Conservation (phyloP, 1,140 invertebrate species). For the Rhopalosiphum padi region DNA sequence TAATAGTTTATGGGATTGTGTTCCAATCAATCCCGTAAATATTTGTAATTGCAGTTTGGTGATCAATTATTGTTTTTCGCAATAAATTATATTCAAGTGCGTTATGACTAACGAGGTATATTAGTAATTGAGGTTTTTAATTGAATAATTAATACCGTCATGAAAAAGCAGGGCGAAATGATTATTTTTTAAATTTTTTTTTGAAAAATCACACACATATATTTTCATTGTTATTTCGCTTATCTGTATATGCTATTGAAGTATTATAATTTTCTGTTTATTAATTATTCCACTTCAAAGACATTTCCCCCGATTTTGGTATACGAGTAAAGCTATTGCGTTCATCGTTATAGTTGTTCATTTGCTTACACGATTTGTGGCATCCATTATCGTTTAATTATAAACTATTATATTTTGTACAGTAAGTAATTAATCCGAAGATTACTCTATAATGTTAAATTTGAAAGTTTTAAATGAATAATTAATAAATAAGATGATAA, state of each 20-base stretch:
- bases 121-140: conserved; percentile 23
- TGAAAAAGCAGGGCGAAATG: background rate
- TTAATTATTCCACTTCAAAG: conserved; percentile 28
- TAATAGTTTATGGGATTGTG: background rate
- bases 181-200: background rate
- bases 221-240: background rate
- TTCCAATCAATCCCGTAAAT: background rate
- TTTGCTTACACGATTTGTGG: background rate
- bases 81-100: background rate
- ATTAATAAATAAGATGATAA: background rate
- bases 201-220: background rate
- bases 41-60: conserved; percentile 6
- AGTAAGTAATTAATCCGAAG: background rate
- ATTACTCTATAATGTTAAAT: background rate
- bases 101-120: background rate
- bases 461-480: background rate
- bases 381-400: background rate
- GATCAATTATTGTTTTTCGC: background rate
- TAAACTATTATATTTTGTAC: background rate
- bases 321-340: too few species aligned
- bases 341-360: background rate
- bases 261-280: background rate
- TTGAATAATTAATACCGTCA: background rate
- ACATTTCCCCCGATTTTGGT: background rate
- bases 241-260: background rate